Base-by-base conservation (phyloP, 2,797 vertebrate species). In the Lithobates sylvaticus region DNA sequence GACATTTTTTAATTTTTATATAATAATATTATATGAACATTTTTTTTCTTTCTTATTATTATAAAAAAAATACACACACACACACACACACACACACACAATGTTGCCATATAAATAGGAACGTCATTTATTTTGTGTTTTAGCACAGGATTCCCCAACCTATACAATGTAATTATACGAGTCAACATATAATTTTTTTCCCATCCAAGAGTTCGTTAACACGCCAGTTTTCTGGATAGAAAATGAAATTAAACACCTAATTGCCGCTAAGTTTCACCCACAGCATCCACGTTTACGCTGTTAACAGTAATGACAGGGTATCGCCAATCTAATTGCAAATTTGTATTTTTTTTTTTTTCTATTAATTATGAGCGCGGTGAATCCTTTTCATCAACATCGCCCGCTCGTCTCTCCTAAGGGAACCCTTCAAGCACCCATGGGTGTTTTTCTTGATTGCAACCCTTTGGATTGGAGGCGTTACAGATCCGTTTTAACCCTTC, bases 211-310 rank as follows among this genome's bases (percentile, higher is more conserved):
- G 26, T 78, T 83, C 67, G 69, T 87, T 78, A 79, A 47, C 69
- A n/a, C 18, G 27, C 54, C 68, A 42, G 34, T 65, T 21, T 87
- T 79, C 50, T 61, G 76, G 77, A 79, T 87, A 79, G 76, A 83
- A 83, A 87, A 83, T 58, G 77, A 75, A 87, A 87, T 87, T 78
- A 87, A 87, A 84, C 71, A 69, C 81, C 81, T 87, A 87, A 87
- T 87, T 83, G 70, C 29, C 50, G 47, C 81, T 58, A 36, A 72
- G 76, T 16, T 27, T 87, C 76, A 74, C 81, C 75, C 76, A 26
- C 81, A 54, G 74, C 69, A 76, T 65, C 78, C 65, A 64, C 75
- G 67, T 69, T 87, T 78, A 83, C 76, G 36, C 65, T 69, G 81
- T 83, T 78, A 87, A 73, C 85, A 61, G 58, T 87, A 87, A 87